Conservation (phyloP, 92 coral and sea anemone species). For the Hydrozoanthus gracilis region DNA sequence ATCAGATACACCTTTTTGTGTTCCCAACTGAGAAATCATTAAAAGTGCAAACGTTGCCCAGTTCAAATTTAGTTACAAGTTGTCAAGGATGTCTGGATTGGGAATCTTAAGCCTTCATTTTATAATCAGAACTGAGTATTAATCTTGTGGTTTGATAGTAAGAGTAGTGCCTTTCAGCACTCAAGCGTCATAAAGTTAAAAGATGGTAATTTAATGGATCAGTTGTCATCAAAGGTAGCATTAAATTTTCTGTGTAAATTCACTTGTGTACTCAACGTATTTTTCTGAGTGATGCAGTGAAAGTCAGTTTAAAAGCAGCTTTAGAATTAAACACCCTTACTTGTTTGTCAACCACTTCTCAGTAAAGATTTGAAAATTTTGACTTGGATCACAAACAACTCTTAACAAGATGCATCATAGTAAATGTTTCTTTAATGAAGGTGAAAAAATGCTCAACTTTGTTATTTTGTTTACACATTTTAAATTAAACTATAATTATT, state of each 20-base stretch:
- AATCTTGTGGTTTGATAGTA: neutral
- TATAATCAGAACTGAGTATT: slow-evolving; percentile 18
- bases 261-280: neutral
- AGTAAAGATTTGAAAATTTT: slow-evolving; percentile 18
- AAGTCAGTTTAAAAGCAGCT: neutral
- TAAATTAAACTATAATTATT: slow-evolving; percentile 36
- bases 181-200: slow-evolving; percentile 6
- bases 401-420: slow-evolving; percentile 8
- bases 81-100: slow-evolving; percentile 39
- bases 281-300: neutral
- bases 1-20: neutral
- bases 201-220: slow-evolving; percentile 24
- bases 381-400: neutral
- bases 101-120: slow-evolving; percentile 4
- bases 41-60: neutral
- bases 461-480: slow-evolving; percentile 17
- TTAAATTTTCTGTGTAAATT: slow-evolving; percentile 2
- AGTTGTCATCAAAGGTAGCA: neutral
- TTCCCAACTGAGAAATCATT: neutral
- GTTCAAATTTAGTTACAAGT: neutral
- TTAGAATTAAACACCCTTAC: neutral
- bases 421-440: slow-evolving; percentile 37
- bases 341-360: slow-evolving; percentile 32
- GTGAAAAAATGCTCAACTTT: slow-evolving; percentile 15
- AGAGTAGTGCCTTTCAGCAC: slow-evolving; percentile 17